Conservation (phyloP, 2,888 invertebrate genomes). For the Caenorhabditis panamensis region DNA sequence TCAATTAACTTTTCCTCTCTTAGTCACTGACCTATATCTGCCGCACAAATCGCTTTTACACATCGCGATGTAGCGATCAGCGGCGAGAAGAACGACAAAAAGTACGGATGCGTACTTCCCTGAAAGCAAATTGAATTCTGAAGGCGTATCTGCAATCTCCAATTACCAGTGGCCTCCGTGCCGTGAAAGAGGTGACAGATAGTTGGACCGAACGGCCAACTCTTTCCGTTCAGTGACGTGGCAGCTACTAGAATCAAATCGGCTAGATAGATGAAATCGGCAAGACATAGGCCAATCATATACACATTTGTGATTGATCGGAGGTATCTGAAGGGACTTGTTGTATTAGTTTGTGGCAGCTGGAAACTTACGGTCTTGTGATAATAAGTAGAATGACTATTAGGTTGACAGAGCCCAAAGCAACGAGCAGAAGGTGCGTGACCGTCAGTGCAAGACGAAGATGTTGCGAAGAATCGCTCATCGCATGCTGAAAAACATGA, state of each 20-base stretch:
- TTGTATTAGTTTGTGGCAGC: neutral
- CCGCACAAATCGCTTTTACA: conserved; percentile 72
- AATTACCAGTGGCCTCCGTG: conserved; percentile 78
- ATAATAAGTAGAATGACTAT: conserved; percentile 77
- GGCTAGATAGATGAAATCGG: conserved; percentile 79
- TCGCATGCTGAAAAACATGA: conserved; percentile 67
- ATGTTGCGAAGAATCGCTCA: conserved; percentile 71
- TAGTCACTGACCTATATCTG: conserved; percentile 62
- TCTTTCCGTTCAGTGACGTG: conserved; percentile 78
- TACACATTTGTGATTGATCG: conserved; percentile 80
- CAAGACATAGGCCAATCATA: conserved; percentile 78
- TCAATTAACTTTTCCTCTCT: conserved; percentile 37
- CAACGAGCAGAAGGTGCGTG: conserved; percentile 78
- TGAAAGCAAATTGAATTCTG: conserved; percentile 47
- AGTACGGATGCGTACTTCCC: conserved; percentile 80
- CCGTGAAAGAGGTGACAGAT: conserved; percentile 79
- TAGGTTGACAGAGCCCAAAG: conserved; percentile 77
- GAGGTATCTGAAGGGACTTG: conserved; percentile 72
- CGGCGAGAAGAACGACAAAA: conserved; percentile 79
- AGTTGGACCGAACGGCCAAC: conserved; percentile 79
- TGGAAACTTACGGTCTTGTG: conserved; percentile 64
- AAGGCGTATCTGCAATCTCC: conserved; percentile 10
- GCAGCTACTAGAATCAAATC: conserved; percentile 79
- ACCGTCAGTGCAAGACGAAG: conserved; percentile 74
- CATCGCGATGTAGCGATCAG: conserved; percentile 80